A percentile compares a stretch with the other conserved stretches of the same genome.
These are phyloP conservation scores for Luperina nickerlii DNA, from an alignment of 2,888 invertebrate genomes.

Conservation along the genomic window DNA sequence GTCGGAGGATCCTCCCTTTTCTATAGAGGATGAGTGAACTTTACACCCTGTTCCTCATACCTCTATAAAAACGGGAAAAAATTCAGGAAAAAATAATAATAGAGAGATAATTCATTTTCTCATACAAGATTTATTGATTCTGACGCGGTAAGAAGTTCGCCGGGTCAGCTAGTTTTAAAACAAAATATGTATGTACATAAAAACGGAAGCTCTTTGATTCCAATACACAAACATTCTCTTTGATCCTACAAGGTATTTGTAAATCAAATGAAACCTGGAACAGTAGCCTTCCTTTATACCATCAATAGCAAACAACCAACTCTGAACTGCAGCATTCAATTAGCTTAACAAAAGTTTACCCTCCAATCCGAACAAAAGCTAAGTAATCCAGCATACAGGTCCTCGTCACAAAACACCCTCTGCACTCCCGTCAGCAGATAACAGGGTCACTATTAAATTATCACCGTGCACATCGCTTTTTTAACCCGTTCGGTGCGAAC, in stretches of 20 bases:
- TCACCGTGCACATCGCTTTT: slow-evolving; percentile 64
- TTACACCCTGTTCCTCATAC: too few relatives aligned
- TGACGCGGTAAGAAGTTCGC: background rate
- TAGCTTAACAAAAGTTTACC: slow-evolving; percentile 43
- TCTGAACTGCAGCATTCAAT: slow-evolving; percentile 24
- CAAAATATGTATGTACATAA: background rate
- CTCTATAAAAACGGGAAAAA: too few relatives aligned
- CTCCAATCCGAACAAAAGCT: slow-evolving; percentile 32
- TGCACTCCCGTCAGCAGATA: slow-evolving; percentile 38
- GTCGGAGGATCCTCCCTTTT: too few relatives aligned
- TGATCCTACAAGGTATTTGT: background rate
- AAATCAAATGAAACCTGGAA: background rate
- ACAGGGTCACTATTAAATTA: slow-evolving; percentile 69
- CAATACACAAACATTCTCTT: background rate
- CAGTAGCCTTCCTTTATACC: background rate
- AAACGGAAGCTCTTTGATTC: too few relatives aligned
- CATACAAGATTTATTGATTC: too few relatives aligned
- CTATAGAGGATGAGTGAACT: too few relatives aligned
- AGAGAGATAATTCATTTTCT: too few relatives aligned
- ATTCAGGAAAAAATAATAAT: too few relatives aligned
- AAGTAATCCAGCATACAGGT: slow-evolving; percentile 35
- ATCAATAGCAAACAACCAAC: background rate
- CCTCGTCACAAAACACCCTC: slow-evolving; percentile 38
- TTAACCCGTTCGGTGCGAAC: slow-evolving; percentile 61
- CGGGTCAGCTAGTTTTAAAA: background rate